These are phyloP conservation scores for Solenopsis invicta DNA, from an alignment of 1,140 invertebrate species.

Conservation along the genomic window DNA sequence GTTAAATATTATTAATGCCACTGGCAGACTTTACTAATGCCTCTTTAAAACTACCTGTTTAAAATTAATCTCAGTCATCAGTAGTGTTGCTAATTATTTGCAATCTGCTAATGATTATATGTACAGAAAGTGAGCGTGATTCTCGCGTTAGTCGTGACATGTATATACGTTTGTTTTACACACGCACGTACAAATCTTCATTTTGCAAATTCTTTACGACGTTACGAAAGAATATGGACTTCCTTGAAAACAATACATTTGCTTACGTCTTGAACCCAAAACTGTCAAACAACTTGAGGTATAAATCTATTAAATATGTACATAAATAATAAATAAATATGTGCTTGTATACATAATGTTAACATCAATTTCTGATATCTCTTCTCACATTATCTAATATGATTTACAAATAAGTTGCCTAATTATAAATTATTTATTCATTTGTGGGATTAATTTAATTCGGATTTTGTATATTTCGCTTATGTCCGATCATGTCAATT, in stretches of 20 bases:
- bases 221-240: not conserved
- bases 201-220: slow-evolving; percentile 25
- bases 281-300: not conserved
- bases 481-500: slow-evolving; percentile 1
- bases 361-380: not conserved
- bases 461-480: not conserved
- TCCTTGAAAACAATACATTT: not conserved
- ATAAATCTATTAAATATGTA: not conserved
- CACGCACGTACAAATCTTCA: not conserved
- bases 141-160: slow-evolving; percentile 33
- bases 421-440: slow-evolving; percentile 13
- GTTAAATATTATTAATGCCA: slow-evolving; percentile 54
- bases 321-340: not conserved
- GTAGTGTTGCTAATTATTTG: slow-evolving; percentile 59
- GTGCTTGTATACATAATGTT: not conserved
- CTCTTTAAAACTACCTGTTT: not conserved
- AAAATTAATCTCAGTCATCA: not conserved
- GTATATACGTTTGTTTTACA: slow-evolving; percentile 50
- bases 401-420: not conserved
- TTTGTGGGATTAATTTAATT: not conserved
- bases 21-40: slow-evolving; percentile 37
- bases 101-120: slow-evolving; percentile 36
- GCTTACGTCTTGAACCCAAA: not conserved
- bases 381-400: slow-evolving; percentile 13
- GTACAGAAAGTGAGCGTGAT: slow-evolving; percentile 29